phyloP scores from a whole-genome alignment of 2,888 invertebrate genomes.

The Cryptophagus acutangulus region DNA sequence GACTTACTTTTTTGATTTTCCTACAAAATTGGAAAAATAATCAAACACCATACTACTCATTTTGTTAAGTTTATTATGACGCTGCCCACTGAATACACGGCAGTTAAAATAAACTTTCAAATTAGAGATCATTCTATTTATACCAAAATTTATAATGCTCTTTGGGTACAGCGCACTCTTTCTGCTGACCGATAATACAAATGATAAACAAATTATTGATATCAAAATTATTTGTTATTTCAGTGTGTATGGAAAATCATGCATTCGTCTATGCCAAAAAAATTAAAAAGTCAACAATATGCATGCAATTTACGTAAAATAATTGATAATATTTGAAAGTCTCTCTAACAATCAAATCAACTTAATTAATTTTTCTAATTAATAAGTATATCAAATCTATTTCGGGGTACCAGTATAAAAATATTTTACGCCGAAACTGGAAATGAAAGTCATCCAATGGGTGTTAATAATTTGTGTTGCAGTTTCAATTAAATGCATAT shows the following conservation, averaged over 20 bases:
- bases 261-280: neutral
- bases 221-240: neutral
- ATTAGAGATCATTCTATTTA: constrained; percentile 16
- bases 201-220: constrained; percentile 11
- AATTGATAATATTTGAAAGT: too few species aligned
- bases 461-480: too few species aligned
- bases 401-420: too few species aligned
- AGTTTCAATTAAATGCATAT: too few species aligned
- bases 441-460: too few species aligned
- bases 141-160: constrained; percentile 8
- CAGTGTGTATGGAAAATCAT: neutral
- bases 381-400: too few species aligned
- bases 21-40: constrained; percentile 14
- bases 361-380: too few species aligned
- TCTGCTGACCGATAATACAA: constrained; percentile 12
- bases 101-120: constrained; percentile 10
- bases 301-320: too few species aligned
- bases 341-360: too few species aligned
- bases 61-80: neutral
- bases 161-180: too few species aligned
- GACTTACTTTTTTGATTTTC: constrained; percentile 6
- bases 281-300: too few species aligned
- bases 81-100: neutral
- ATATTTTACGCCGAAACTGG: too few species aligned
- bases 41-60: constrained; percentile 7